Evolutionary conservation across 2,113 vertebrate species (phyloP), one percentile per base, ranked within the genome.

Genomic region (Theropithecus gelada): DNA sequence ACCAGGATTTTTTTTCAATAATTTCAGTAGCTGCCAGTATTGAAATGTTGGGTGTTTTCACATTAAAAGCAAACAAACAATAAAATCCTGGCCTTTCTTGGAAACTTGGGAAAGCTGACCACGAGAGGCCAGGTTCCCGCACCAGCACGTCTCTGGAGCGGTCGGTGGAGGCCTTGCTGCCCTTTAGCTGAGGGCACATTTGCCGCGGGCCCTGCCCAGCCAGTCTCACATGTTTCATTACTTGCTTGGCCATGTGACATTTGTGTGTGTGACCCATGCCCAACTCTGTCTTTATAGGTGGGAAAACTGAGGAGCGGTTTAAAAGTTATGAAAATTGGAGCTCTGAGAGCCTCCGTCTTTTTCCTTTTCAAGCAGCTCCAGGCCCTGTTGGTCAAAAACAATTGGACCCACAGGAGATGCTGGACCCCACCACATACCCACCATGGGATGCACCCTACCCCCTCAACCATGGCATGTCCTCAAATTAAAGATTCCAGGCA

Each of bases 401-500:
- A 48, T 81, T 72, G 48, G 80, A 55, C 38, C 72, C 38, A 40
- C 5, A 55, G 72, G 38, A 70, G n/a, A 40, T 18, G 45, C 78
- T 55, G 52, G 66, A 14, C 22, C 6, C 61, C n/a, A 4, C 59
- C 76, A 25, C n/a, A 1, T 64, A 32, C 87, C 45, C 87, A 22
- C 10, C 1, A 0, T 48, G 61, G 76, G 64, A 40, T 80, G 70
- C 23, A 9, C 25, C 64, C n/a, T 43, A 4, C 18, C 17, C n/a
- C 38, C 27, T 1, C 30, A 76, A 17, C 84, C 70, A 18, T 5
- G 4, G 38, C 38, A 7, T 38, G 94, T 90, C 84, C 94, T 35
- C 92, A 93, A 81, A 70, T 80, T 59, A 83, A 97, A 93, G 66
- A 92, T 92, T 38, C 83, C 70, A 73, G 80, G 83, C 80, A 88